phyloP scores from a whole-genome alignment of 2,797 vertebrate species.

The Hemitrygon akajei region DNA sequence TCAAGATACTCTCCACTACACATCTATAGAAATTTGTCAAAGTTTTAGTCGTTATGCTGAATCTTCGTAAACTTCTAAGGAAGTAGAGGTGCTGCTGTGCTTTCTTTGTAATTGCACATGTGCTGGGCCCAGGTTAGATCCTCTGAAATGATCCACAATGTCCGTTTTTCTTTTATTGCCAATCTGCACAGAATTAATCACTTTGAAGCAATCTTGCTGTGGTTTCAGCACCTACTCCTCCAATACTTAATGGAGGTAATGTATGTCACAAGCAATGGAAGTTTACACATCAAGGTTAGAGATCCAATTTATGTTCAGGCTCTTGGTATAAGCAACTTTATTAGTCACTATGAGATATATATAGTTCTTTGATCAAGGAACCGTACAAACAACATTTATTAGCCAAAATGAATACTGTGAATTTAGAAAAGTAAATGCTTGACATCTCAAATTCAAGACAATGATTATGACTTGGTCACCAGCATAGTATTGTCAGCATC shows the following conservation, averaged over 20 bases:
- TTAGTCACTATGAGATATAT: neutral
- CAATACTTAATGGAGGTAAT: neutral
- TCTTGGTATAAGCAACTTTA: constrained; percentile 2
- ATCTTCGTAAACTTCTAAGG: too few relatives aligned
- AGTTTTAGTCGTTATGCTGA: too few relatives aligned
- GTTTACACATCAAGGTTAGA: neutral
- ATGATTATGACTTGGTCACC: neutral
- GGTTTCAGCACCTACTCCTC: neutral
- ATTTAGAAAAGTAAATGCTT: constrained; percentile 12
- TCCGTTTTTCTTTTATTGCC: neutral
- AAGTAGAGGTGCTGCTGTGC: too few relatives aligned
- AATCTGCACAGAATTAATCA: neutral
- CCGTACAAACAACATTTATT: neutral
- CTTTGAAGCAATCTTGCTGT: neutral
- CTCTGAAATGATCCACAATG: neutral
- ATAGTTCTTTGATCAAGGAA: neutral
- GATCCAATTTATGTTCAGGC: neutral
- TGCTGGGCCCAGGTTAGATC: too few relatives aligned
- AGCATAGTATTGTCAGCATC: neutral
- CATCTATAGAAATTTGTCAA: too few relatives aligned
- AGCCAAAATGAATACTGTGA: constrained; percentile 14
- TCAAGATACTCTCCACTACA: too few relatives aligned
- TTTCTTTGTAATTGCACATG: too few relatives aligned
- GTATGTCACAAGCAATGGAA: neutral
- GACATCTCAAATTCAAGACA: neutral